Percentiles rank a stretch among this genome's conserved stretches.
Conservation (phyloP, 2,797 vertebrate species). For the Pachyuromys duprasi region DNA sequence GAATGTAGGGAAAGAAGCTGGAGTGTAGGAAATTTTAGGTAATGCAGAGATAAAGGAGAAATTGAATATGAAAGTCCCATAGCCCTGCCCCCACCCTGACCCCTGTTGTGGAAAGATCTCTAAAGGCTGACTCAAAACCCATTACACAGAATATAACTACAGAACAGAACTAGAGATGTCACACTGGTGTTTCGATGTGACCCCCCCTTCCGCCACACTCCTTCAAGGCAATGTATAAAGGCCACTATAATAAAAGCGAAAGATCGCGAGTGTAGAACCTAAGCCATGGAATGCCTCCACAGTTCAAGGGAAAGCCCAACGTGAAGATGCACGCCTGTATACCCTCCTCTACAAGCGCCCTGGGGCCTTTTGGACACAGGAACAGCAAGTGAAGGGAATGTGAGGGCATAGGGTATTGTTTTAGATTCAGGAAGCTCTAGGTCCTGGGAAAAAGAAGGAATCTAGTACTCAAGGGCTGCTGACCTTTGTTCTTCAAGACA, state of each 20-base stretch:
- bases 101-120: not conserved
- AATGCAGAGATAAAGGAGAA: not conserved
- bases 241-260: not conserved
- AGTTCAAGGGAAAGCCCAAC: not conserved
- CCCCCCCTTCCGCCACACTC: too few species aligned
- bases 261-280: not conserved
- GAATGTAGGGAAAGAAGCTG: not conserved
- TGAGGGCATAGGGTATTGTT: not conserved
- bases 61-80: not conserved
- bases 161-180: not conserved
- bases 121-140: not conserved
- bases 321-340: constrained; percentile 1
- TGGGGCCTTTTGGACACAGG: not conserved
- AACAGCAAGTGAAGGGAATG: not conserved
- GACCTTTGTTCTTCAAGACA: constrained; percentile 48
- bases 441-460: constrained; percentile 17
- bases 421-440: not conserved
- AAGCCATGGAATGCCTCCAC: not conserved
- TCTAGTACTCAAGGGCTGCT: constrained; percentile 34
- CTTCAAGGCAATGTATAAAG: not conserved
- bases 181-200: not conserved
- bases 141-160: not conserved
- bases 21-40: not conserved
- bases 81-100: not conserved
- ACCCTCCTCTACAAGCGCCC: not conserved